Conservation (phyloP, 2,113 vertebrate genomes). For the Okapia johnstoni region DNA sequence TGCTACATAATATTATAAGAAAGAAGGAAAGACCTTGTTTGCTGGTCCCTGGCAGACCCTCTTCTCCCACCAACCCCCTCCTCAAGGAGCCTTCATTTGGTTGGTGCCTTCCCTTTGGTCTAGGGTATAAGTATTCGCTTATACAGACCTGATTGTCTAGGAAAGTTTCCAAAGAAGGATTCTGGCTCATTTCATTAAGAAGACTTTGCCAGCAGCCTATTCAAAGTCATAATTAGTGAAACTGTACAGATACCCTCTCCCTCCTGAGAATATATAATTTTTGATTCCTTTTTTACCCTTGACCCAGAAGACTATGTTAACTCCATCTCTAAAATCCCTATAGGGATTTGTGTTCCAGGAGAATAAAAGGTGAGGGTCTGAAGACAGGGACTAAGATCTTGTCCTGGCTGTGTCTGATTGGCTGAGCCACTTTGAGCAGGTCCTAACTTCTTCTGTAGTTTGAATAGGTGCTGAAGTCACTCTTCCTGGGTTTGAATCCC, state of each 20-base stretch:
- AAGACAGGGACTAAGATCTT: not conserved
- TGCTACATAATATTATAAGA: not conserved
- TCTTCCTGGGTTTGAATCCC: not conserved
- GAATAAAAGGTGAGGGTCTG: not conserved
- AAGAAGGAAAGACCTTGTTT: not conserved
- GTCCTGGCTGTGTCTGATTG: not conserved
- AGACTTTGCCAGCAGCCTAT: not conserved
- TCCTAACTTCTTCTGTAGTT: not conserved
- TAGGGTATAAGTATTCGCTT: not conserved
- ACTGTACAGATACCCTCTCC: not conserved
- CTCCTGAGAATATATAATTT: not conserved
- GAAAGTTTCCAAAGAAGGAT: not conserved
- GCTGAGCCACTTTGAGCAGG: not conserved
- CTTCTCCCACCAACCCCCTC: not conserved
- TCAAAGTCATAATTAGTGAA: not conserved
- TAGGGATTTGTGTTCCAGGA: not conserved
- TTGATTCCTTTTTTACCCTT: not conserved
- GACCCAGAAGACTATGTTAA: not conserved
- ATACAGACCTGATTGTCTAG: not conserved
- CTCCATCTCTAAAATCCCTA: not conserved
- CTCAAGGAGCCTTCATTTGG: not conserved
- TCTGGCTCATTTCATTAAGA: conserved; percentile 7
- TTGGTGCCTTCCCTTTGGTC: not conserved
- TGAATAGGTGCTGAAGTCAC: not conserved
- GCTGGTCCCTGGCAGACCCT: not conserved